Evolutionary conservation across 1,140 invertebrate species (phyloP).

Genomic region (Ladona fulva): DNA sequence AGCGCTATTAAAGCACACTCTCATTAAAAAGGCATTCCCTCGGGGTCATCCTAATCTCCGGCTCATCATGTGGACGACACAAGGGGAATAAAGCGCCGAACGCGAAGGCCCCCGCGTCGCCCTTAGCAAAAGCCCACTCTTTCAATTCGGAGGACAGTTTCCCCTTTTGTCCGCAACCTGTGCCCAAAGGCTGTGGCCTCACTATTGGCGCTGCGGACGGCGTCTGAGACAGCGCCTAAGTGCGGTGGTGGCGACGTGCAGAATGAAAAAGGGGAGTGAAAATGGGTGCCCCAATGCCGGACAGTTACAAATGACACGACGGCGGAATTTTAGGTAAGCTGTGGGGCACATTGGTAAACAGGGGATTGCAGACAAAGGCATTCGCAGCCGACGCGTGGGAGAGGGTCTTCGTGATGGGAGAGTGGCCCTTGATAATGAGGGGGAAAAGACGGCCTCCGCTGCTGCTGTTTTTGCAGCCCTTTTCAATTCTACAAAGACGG

Average conservation of each 20-base stretch:
- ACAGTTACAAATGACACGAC: slow-evolving; percentile 2
- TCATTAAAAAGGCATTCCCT: not conserved
- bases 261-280: not conserved
- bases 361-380: not conserved
- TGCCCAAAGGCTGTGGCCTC: not conserved
- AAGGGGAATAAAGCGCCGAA: not conserved
- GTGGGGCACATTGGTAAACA: not conserved
- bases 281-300: not conserved
- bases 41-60: not conserved
- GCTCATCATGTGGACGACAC: not conserved
- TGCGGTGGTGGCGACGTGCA: not conserved
- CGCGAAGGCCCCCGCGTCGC: too few species aligned
- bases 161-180: not conserved
- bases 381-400: too few species aligned
- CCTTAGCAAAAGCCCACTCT: too few species aligned
- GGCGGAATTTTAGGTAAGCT: not conserved
- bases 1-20: too few species aligned
- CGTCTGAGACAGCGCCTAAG: not conserved
- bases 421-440: too few species aligned
- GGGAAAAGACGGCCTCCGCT: too few species aligned
- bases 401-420: too few species aligned
- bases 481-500: too few species aligned
- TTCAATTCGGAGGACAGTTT: too few species aligned
- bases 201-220: not conserved
- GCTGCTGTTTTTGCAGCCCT: too few species aligned